Base-by-base conservation (phyloP, 1,140 invertebrate genomes). In the Rhagoletis zephyria region DNA sequence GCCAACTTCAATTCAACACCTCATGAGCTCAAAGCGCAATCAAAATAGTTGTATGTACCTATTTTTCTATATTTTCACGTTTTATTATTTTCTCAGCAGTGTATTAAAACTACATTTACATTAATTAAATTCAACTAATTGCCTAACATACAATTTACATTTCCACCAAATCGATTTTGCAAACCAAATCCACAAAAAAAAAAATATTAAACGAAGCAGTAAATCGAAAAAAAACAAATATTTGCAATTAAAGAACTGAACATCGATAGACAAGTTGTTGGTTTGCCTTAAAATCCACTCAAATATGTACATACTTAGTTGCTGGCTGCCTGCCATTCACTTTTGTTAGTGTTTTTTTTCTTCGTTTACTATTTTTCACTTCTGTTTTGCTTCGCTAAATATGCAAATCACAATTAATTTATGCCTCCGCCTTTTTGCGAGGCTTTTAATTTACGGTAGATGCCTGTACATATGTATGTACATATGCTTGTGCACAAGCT, bases 341-440 rank as follows among this genome's bases (percentile, higher is more conserved):
- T 81, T 81, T 81, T 81, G n/a, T 16, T 59, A 30, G 30, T 30
- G 19, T 77, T 48, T 12, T 64, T 64, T 16, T 64, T 16, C 63
- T n/a, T n/a, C 16, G 16, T 67, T 56, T 56, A 16, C 48, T 56
- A 7, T n/a, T 81, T 81, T 56, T 51, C 74, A 81, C 74, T 30
- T 81, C 74, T 81, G 74, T 81, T 81, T 81, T 51, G 48, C 48
- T 51, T 81, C 48, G 42, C 74, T 81, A 81, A 81, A 81, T 81
- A 81, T 81, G 74, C n/a, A 81, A 81, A 81, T 81, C 74, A 81
- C 48, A 56, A 81, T 81, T 81, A 81, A 81, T 81, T 81, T 81
- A 81, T 81, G 45, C 74, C 74, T 81, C 48, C 48, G 74, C 74
- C 74, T 81, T 81, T 81, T 81, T 81, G 48, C 42, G 74, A 81